Evolutionary conservation across 2,113 vertebrate genomes (phyloP).

Genomic region (Zeus faber): DNA sequence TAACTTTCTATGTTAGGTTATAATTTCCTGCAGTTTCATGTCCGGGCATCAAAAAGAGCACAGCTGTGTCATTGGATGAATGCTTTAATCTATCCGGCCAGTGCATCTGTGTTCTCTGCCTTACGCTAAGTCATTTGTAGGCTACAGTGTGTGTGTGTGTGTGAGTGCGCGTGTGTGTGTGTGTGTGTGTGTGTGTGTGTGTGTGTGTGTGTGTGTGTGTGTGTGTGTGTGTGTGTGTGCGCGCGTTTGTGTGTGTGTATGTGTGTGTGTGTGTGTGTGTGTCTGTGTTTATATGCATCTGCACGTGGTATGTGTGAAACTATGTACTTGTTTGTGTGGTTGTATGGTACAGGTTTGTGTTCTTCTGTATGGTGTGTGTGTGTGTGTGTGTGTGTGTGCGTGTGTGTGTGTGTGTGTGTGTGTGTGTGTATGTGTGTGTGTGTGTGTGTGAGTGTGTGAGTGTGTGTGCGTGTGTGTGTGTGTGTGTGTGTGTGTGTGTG

Average conservation of each 20-base stretch:
- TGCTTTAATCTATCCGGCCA: conserved; percentile 65
- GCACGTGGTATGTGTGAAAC: too few species aligned
- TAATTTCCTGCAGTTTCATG: conserved; percentile 64
- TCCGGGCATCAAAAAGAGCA: conserved; percentile 57
- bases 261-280: not conserved
- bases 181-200: conserved; percentile 4
- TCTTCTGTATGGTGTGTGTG: too few species aligned
- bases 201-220: conserved; percentile 16
- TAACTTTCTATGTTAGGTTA: conserved; percentile 45
- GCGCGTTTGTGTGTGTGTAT: not conserved
- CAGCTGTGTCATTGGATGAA: conserved; percentile 61
- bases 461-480: too few species aligned
- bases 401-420: too few species aligned
- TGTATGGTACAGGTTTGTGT: too few species aligned
- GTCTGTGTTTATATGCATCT: not conserved
- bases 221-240: conserved; percentile 1
- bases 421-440: too few species aligned
- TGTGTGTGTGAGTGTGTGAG: too few species aligned
- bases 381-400: too few species aligned
- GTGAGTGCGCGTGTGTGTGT: conserved; percentile 11
- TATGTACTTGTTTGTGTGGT: too few species aligned
- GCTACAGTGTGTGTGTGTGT: not conserved
- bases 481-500: too few species aligned
- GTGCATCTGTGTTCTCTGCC: conserved; percentile 51
- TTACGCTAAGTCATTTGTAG: conserved; percentile 42